Base-by-base conservation (phyloP, 1,140 invertebrate species). In the Euwallacea fornicatus region DNA sequence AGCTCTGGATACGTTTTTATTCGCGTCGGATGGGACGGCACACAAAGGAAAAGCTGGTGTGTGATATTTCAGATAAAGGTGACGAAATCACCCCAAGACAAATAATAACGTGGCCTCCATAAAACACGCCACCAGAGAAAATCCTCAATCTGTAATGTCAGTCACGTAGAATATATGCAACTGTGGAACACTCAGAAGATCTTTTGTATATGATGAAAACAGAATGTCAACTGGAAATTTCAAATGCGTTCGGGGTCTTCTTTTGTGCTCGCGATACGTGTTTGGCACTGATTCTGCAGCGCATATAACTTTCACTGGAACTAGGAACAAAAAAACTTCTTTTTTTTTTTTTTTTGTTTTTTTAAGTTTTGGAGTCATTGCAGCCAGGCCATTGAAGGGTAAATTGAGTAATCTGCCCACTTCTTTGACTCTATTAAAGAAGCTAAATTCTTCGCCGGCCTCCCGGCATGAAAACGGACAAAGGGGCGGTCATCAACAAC, bases 111-210 rank as follows among this genome's bases (percentile, higher is more conserved):
- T 50, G 9, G 13, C 46, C 55, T 58, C n/a, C 21, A n/a, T 53
- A 10, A 58, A 13, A 10, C 55, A 9, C 16, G 55, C 21, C 21
- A 15, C 55, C 10, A 58, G 10, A 7, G 4, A 33, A 33, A 58
- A 58, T 15, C 16, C 16, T 6, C 55, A 16, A 15, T 58, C 16
- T 41, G 13, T 6, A 58, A 58, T n/a, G 9, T 41, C 16, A n/a
- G 55, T 58, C 55, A 58, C 55, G 55, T 58, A 58, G 55, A 58
- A 58, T 58, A 58, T 58, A 58, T 58, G 55, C 55, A 58, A 58
- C 55, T 21, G 6, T 58, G 55, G 55, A 33, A 58, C 55, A 58
- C 21, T 10, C n/a, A n/a, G 21, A n/a, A 58, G 55, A 58, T 10
- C 46, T 11, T 53, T 53, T 53, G 50, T 53, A 15, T 53, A 53